These are phyloP conservation scores for Oplegnathus fasciatus DNA, from an alignment of 2,113 vertebrate genomes.

Conservation along the genomic window DNA sequence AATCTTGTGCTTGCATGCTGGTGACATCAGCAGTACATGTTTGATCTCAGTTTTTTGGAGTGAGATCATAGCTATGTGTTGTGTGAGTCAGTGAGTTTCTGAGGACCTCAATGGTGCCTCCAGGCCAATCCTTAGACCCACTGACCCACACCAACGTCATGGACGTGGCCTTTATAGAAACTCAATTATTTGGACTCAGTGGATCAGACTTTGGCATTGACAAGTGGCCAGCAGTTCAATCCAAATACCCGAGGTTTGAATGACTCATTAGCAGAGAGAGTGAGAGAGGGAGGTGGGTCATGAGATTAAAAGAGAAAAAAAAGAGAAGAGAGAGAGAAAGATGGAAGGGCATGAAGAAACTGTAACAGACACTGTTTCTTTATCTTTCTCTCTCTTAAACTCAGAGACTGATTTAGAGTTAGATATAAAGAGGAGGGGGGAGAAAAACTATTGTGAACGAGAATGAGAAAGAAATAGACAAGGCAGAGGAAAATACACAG, in stretches of 20 bases:
- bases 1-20: not conserved
- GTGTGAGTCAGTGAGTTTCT: conserved; percentile 44
- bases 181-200: conserved; percentile 68
- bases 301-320: conserved; percentile 2
- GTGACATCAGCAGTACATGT: conserved; percentile 17
- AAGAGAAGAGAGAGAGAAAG: conserved; percentile 2
- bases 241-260: conserved; percentile 57
- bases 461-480: not conserved
- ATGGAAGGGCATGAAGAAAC: conserved; percentile 24
- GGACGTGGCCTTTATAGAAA: conserved; percentile 58
- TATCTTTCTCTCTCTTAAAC: too few relatives aligned
- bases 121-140: conserved; percentile 41
- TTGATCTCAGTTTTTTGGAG: conserved; percentile 28
- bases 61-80: conserved; percentile 45
- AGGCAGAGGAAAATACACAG: conserved; percentile 19
- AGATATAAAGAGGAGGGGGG: conserved; percentile 5
- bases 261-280: conserved; percentile 68
- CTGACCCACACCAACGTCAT: conserved; percentile 53
- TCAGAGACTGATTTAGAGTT: conserved; percentile 2
- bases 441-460: not conserved
- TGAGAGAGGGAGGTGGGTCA: conserved; percentile 20
- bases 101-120: conserved; percentile 38
- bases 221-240: conserved; percentile 54
- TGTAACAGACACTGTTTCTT: conserved; percentile 15
- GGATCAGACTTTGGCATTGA: conserved; percentile 67